Conservation (phyloP, 2,888 invertebrate genomes). For the Oscheius onirici region DNA sequence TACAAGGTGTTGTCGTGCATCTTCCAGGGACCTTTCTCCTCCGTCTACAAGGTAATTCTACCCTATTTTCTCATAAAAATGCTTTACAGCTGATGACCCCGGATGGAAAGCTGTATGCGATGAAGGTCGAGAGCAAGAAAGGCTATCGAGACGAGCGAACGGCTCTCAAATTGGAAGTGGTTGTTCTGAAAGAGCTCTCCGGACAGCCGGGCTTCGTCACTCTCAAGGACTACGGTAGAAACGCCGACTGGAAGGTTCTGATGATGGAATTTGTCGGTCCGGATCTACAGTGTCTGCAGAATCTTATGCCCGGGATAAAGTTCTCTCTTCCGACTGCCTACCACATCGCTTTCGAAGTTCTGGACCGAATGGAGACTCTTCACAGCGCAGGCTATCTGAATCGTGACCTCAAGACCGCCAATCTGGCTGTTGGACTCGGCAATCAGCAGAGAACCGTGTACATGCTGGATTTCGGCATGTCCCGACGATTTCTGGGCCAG, state of each 20-base stretch:
- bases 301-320: neutral
- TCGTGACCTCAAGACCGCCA: slow-evolving; percentile 61
- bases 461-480: slow-evolving; percentile 65
- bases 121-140: slow-evolving; percentile 12
- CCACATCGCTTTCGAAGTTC: neutral
- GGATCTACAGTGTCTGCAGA: slow-evolving; percentile 43
- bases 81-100: neutral
- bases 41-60: slow-evolving; percentile 4
- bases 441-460: slow-evolving; percentile 45
- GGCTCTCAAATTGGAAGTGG: slow-evolving; percentile 3
- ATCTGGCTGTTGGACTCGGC: slow-evolving; percentile 61
- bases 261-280: slow-evolving; percentile 52
- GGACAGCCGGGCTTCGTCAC: neutral
- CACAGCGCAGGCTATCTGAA: slow-evolving; percentile 15
- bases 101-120: neutral
- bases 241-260: slow-evolving; percentile 5
- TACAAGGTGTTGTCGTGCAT: slow-evolving; percentile 12
- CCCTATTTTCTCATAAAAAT: neutral
- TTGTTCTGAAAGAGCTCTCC: neutral
- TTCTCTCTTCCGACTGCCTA: slow-evolving; percentile 28
- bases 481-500: slow-evolving; percentile 42
- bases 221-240: slow-evolving; percentile 7
- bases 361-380: slow-evolving; percentile 23
- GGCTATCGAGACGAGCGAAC: slow-evolving; percentile 8
- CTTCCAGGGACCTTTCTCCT: slow-evolving; percentile 15